These are phyloP conservation scores for Cyprinus carpio DNA, from an alignment of 2,113 vertebrate genomes.

Conservation along the genomic window DNA sequence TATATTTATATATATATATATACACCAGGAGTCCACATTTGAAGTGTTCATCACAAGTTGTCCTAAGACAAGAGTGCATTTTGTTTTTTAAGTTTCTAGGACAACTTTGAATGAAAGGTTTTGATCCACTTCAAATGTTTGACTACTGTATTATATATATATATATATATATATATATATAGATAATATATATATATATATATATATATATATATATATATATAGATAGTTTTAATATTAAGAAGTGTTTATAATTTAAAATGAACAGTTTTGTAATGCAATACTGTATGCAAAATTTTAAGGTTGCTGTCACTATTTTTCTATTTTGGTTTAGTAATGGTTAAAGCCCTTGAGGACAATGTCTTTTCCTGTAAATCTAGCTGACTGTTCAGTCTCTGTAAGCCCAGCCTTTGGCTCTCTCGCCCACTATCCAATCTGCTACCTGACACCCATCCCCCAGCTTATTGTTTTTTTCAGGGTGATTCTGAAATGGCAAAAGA, in stretches of 20 bases:
- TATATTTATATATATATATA: too few species aligned
- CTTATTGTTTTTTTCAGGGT: conserved; percentile 13
- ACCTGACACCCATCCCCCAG: conserved; percentile 35
- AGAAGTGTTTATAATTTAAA: background rate
- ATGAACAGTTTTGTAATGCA: background rate
- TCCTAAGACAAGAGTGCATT: too few species aligned
- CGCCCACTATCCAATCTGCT: conserved; percentile 42
- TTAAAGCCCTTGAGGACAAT: background rate
- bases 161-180: too few species aligned
- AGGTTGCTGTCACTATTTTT: background rate
- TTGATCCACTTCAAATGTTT: too few species aligned
- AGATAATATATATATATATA: too few species aligned
- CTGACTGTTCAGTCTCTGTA: background rate
- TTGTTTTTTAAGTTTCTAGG: too few species aligned
- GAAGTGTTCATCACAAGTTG: too few species aligned
- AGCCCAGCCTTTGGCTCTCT: conserved; percentile 16
- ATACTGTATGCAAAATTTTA: background rate
- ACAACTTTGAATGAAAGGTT: too few species aligned
- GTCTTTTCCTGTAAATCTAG: too few species aligned
- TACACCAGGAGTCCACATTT: too few species aligned
- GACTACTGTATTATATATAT: too few species aligned
- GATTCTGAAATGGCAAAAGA: conserved; percentile 48
- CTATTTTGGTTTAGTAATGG: background rate
- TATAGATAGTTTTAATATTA: background rate
- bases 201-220: too few species aligned